Evolutionary conservation across 1,140 invertebrate genomes (phyloP).

Genomic region (Arctopsyche grandis): DNA sequence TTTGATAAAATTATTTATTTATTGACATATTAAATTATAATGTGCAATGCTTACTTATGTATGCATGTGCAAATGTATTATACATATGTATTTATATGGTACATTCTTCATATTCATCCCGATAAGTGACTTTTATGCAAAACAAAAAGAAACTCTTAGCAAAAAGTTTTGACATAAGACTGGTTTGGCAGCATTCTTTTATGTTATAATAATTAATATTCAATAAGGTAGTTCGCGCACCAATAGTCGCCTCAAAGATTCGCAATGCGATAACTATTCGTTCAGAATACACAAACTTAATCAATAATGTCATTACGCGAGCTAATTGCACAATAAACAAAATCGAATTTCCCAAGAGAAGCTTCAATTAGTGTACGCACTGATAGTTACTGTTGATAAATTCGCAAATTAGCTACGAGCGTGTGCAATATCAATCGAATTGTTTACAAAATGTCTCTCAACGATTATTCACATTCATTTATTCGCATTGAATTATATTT

Average conservation of each 20-base stretch:
- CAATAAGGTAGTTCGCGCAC: slow-evolving; percentile 17
- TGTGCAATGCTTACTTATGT: not conserved
- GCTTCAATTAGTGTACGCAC: too few relatives aligned
- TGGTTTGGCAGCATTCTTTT: slow-evolving; percentile 22
- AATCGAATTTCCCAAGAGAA: too few relatives aligned
- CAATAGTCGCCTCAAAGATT: not conserved
- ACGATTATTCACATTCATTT: too few relatives aligned
- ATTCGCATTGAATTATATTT: too few relatives aligned
- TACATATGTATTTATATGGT: not conserved
- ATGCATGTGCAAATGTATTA: not conserved
- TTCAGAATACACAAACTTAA: too few relatives aligned
- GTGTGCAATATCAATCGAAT: too few relatives aligned
- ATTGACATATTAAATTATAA: not conserved
- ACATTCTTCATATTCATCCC: slow-evolving; percentile 13
- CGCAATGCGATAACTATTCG: not conserved
- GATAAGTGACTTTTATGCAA: not conserved
- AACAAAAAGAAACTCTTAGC: not conserved
- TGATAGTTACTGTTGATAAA: too few relatives aligned
- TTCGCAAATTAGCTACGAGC: too few relatives aligned
- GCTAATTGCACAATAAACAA: too few relatives aligned
- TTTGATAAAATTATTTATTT: too few relatives aligned
- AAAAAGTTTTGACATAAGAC: slow-evolving; percentile 23
- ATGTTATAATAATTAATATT: slow-evolving; percentile 17
- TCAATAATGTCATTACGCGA: too few relatives aligned
- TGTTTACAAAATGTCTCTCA: too few relatives aligned